Base-by-base conservation (phyloP, 2,888 invertebrate species). In the Priocnemis perturbator region DNA sequence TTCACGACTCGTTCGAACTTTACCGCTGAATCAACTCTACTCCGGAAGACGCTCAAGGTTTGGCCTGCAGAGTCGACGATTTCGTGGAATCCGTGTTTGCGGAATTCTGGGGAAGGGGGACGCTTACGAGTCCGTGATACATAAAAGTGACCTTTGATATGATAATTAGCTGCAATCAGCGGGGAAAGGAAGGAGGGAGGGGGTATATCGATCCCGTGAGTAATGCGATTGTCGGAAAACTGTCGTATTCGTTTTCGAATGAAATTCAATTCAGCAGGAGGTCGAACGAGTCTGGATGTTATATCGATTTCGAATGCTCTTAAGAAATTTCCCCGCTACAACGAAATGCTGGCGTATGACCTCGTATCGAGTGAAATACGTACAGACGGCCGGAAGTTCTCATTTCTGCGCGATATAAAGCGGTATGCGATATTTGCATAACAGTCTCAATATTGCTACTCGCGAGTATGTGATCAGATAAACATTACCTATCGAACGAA, bases 1-100 rank as follows among this genome's bases (percentile, higher is more conserved):
- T 71, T 69, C 78, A 69, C 69, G 67, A 75, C 70, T 68, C 56
- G 65, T 73, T 55, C 70, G 66, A 78, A 78, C 71, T 78, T 78
- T 77, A 77, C 67, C 73, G 69, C 71, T 58, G 78, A 68, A 71
- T 73, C 78, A 71, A 68, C 78, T 59, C 60, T 47, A 63, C 57
- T 56, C 67, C 69, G 69, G 71, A 74, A 77, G 74, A 74, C 61
- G 73, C 59, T 74, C 73, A 56, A 61, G 69, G 74, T 69, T 69
- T 72, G 64, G 58, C 68, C 63, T 37, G 65, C 56, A 57, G 73
- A 73, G 66, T 69, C 69, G 68, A 56, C 60, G 64, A 74, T 64
- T 60, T 60, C 48, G 48, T 17, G 23, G 50, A 55, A 67, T 60
- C 75, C 69, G 62, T 69, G 63, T 53, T 67, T 55, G 56, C 50